Evolutionary conservation across 2,797 vertebrate species (phyloP), one percentile per base, ranked within the genome.

Genomic region (Enteromius radiatus): DNA sequence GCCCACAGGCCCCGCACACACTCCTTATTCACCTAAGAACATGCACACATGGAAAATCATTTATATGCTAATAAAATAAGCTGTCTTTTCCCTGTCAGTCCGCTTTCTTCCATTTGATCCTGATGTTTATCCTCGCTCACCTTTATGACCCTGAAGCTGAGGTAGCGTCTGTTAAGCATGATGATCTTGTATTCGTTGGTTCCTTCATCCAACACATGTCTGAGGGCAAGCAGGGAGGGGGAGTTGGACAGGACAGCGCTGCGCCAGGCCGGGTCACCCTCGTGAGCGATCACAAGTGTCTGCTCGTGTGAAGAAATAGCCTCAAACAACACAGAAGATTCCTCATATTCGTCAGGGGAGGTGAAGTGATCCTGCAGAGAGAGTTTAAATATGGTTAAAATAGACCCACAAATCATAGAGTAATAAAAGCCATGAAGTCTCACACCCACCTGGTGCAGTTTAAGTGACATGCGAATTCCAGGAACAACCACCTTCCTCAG

Each of bases 121-220:
- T 17, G 10, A 21, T 12, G 10, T 43, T 3, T 38, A 26, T 33
- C 4, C 0, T 8, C 23, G 11, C 54, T 52, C 87, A 98, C 98
- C 95, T 99, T 99, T 88, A 99, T 99, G 86, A 99, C 98, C 11
- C 98, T 95, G 89, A 99, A 99, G 90, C 97, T 99, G 86, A 99
- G 96, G 94, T 97, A 96, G 8, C 97, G 95, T 10, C 97, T 95
- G 88, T 99, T 99, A 81, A 99, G 95, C 96, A 97, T 98, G 78
- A 99, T 98, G 88, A 99, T 98, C 88, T 99, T 99, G 84, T 99
- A 99, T 80, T 99, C 98, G 10, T 99, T 98, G 84, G 97, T 98
- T 75, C 98, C 98, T 54, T 99, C 98, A 1, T 99, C 98, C 87
- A 99, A 96, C 70, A 99, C 97, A 0, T 99, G 98, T 47, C 98